These are phyloP conservation scores for Mastacembelus armatus DNA, from an alignment of 2,797 vertebrate species.

Conservation along the genomic window DNA sequence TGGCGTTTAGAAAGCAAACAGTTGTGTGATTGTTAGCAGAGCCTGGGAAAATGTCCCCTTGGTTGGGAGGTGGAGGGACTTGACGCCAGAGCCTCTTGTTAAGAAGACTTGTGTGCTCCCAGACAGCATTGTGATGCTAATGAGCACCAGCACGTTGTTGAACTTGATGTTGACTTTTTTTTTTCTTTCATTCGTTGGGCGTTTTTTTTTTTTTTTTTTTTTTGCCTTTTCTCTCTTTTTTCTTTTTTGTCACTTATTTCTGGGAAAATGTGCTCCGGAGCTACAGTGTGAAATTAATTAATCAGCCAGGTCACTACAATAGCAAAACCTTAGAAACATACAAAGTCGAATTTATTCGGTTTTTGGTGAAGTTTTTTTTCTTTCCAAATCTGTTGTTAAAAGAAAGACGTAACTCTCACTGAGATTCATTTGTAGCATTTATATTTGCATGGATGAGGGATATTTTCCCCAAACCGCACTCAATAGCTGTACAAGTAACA, in stretches of 20 bases:
- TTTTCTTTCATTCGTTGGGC: conserved; percentile 79
- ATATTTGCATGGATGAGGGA: conserved; percentile 1
- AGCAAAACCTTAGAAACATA: conserved; percentile 64
- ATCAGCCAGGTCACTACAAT: conserved; percentile 78
- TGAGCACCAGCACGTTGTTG: conserved; percentile 89
- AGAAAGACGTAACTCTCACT: conserved; percentile 1
- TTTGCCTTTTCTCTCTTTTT: conserved; percentile 51
- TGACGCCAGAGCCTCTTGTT: conserved; percentile 89
- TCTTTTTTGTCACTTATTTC: conserved; percentile 82
- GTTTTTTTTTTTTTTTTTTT: conserved; percentile 78
- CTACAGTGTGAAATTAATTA: conserved; percentile 88
- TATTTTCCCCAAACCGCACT: neutral
- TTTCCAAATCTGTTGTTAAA: conserved; percentile 5
- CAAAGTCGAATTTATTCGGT: conserved; percentile 55
- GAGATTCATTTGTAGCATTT: conserved; percentile 5
- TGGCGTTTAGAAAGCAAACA: conserved; percentile 86
- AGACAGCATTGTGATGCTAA: conserved; percentile 93
- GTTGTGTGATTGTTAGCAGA: conserved; percentile 90
- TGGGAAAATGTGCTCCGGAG: conserved; percentile 84
- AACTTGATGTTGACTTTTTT: conserved; percentile 96
- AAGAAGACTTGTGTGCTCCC: conserved; percentile 86
- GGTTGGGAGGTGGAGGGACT: conserved; percentile 84
- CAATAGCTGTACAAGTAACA: no score
- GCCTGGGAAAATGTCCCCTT: conserved; percentile 90
- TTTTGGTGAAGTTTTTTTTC: conserved; percentile 36